Evolutionary conservation across 2,113 vertebrate species (phyloP).

Genomic region (Aplodontia rufa): DNA sequence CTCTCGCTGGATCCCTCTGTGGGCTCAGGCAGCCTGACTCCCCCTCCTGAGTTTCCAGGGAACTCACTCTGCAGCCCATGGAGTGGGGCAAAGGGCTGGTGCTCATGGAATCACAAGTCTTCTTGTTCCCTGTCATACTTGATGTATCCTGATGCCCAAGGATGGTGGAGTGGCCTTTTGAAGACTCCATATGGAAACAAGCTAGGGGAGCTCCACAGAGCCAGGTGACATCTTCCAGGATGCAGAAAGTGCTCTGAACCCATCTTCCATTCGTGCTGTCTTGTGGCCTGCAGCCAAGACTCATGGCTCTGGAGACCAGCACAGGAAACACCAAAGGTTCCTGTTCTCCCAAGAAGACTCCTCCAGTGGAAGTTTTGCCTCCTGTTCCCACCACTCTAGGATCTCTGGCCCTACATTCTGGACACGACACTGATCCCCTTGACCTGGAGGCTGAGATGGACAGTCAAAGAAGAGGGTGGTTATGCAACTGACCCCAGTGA

Average conservation of each 20-base stretch:
- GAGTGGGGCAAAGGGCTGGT: too few species aligned
- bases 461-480: not conserved
- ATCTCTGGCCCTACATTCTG: not conserved
- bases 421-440: rapidly evolving
- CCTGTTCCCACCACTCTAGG: not conserved
- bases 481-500: too few species aligned
- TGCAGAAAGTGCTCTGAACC: rapidly evolving
- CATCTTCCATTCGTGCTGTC: rapidly evolving
- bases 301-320: not conserved
- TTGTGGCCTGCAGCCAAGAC: too few species aligned
- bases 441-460: not conserved
- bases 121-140: rapidly evolving
- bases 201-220: not conserved
- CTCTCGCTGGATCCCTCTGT: not conserved
- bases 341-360: not conserved
- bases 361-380: not conserved
- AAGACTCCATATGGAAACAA: rapidly evolving
- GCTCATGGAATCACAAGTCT: too few species aligned
- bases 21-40: not conserved
- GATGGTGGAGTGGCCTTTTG: not conserved
- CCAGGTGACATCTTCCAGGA: not conserved
- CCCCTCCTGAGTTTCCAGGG: too few species aligned
- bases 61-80: not conserved
- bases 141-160: not conserved
- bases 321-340: not conserved